Evolutionary conservation across 1,140 invertebrate species (phyloP), one percentile per base, ranked within the genome.

Genomic region (Drosophila persimilis): DNA sequence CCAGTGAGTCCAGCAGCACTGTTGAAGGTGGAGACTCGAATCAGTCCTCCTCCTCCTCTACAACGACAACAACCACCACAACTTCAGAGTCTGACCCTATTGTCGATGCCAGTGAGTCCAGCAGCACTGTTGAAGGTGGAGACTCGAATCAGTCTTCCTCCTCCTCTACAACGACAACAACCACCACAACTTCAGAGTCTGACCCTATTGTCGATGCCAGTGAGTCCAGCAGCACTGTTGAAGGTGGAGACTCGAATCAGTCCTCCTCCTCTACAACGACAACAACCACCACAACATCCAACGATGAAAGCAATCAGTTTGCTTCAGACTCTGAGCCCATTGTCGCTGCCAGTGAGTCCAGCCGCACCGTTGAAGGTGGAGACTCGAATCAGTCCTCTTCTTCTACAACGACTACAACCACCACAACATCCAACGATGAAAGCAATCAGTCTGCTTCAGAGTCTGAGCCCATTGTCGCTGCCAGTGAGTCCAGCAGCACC

Each of bases 371-470:
- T 15, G 15, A 15, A 15, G 15, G 15, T 15, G 15, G 15, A 15
- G 15, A 15, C 0, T 15, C 15, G 15, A 15, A 15, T 15, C 15
- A 15, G 15, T 15, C 15, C 15, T 15, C 15, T 15, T 15, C 15
- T 15, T 17, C 17, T 17, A 17, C 17, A 17, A 17, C 17, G 17
- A 17, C 17, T 1, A 17, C 17, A 17, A 17, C 17, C 56, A 54
- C 56, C 8, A 70, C 66, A 13, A 56, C 53, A 4, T 46, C 59
- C 13, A 44, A 56, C 8, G 66, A 48, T 11, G 29, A 35, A 0
- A 44, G 1, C 1, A 24, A 24, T 24, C 24, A 24, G 0, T 9
- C 2, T 24, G 24, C 24, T 26, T 26, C 24, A 26, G 9, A 45
- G 4, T 24, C 43, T 2, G 20, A 20, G 0, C 20, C 20, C 0